Conservation (phyloP, 2,797 vertebrate genomes). For the Alca torda region DNA sequence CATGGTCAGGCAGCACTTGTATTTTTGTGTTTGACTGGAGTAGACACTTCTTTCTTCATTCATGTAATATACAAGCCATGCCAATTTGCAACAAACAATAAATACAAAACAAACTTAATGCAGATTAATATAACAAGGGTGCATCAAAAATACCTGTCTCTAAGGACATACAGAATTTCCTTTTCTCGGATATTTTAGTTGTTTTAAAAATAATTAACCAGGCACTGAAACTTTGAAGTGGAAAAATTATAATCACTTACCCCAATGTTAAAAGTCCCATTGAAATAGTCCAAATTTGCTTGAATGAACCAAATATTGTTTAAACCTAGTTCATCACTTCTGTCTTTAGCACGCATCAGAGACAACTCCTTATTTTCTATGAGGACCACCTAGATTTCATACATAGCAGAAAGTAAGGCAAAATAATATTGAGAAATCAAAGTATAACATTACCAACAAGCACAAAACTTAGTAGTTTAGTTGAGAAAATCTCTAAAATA, state of each 20-base stretch:
- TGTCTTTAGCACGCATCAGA: slow-evolving; percentile 86
- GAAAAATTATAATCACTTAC: slow-evolving; percentile 79
- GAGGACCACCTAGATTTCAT: slow-evolving; percentile 84
- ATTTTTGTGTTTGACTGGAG: not conserved
- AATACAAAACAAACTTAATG: not conserved
- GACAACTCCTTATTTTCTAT: slow-evolving; percentile 98
- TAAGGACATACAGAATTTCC: not conserved
- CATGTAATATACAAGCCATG: not conserved
- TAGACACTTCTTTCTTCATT: not conserved
- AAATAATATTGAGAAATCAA: slow-evolving; percentile 8
- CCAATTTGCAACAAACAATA: not conserved
- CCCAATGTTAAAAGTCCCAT: slow-evolving; percentile 90
- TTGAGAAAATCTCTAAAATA: not conserved
- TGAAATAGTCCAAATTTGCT: slow-evolving; percentile 96
- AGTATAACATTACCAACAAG: not conserved
- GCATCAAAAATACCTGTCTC: not conserved
- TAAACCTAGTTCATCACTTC: slow-evolving; percentile 85
- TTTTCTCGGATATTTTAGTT: not conserved
- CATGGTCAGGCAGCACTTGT: not conserved
- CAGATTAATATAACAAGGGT: not conserved
- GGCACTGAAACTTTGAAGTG: not conserved
- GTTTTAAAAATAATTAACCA: not conserved
- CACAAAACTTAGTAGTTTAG: not conserved
- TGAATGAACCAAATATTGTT: slow-evolving; percentile 94
- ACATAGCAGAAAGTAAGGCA: slow-evolving; percentile 14